Evolutionary conservation across 2,113 vertebrate species (phyloP), one percentile per base, ranked within the genome.

Genomic region (Phrynosoma blainvillii): DNA sequence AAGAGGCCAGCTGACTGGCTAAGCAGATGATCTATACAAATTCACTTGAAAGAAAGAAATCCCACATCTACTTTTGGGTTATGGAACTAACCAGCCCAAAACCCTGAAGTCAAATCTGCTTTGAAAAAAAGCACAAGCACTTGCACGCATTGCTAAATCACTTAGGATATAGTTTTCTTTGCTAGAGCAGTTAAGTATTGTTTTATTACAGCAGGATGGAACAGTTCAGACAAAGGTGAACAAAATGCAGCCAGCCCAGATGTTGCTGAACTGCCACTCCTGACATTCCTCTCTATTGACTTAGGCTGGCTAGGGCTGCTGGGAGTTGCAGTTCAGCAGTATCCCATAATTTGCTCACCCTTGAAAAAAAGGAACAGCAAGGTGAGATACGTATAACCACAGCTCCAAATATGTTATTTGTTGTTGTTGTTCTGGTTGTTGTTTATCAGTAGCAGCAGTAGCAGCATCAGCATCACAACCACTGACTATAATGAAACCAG

Each of bases 1-100:
- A 92, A 89, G 23, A 83, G 86, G 88, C 91, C 86, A 91, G 65
- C 73, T 86, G 93, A 94, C 84, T 82, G 82, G 87, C 52, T 84
- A 89, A 68, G 36, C 73, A 3, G 13, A 36, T 89, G 77, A 90
- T 92, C 59, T 89, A 76, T 92, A 81, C 78, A 88, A 20, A 88
- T 89, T 88, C 78, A 12, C 2, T 68, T 13, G 80, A 42, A 84
- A 91, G 89, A 79, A 82, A 92, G 40, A 92, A 84, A 54, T 84
- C 80, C 18, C 91, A 77, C 81, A 36, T 86, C 89, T 86, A 89
- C 85, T n/a, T 47, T 18, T 36, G 56, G 83, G 83, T 78, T 84
- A 70, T 84, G 86, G 88, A 0, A 1, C 76, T 52, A 75, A 66
- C 86, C 84, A 92, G 0, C 56, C 65, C 74, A 83, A 88, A 86